These are phyloP conservation scores for Netelia melanura DNA, from an alignment of 2,888 invertebrate genomes.

Conservation along the genomic window DNA sequence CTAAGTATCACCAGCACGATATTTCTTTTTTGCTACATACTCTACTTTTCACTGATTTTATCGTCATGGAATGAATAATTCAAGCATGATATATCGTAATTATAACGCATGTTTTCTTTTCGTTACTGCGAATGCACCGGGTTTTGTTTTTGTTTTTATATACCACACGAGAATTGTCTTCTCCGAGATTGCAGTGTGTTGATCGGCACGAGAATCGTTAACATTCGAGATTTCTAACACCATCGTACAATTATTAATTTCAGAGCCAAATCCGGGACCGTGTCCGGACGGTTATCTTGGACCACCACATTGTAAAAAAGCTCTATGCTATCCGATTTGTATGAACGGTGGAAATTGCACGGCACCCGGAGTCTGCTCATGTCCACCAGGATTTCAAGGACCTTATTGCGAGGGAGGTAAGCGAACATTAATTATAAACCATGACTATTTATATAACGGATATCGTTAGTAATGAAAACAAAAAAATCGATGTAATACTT, in stretches of 20 bases:
- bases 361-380: constrained; percentile 95
- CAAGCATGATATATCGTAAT: constrained; percentile 30
- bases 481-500: constrained; percentile 25
- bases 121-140: constrained; percentile 47
- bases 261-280: constrained; percentile 95
- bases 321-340: constrained; percentile 96
- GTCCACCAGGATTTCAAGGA: constrained; percentile 96
- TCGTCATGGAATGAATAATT: neutral
- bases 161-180: constrained; percentile 58
- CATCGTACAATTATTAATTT: neutral
- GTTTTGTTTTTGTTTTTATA: constrained; percentile 36
- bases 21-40: neutral
- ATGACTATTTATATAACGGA: constrained; percentile 43
- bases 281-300: constrained; percentile 97
- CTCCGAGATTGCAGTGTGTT: constrained; percentile 63
- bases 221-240: constrained; percentile 21
- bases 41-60: neutral
- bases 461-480: neutral
- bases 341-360: constrained; percentile 97
- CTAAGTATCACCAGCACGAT: neutral
- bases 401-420: constrained; percentile 95
- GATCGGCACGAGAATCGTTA: constrained; percentile 42
- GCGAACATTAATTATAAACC: neutral
- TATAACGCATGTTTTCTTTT: constrained; percentile 44
- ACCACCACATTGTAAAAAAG: constrained; percentile 93